These are phyloP conservation scores for Limnephilus marmoratus DNA, from an alignment of 2,888 invertebrate species.

Conservation along the genomic window DNA sequence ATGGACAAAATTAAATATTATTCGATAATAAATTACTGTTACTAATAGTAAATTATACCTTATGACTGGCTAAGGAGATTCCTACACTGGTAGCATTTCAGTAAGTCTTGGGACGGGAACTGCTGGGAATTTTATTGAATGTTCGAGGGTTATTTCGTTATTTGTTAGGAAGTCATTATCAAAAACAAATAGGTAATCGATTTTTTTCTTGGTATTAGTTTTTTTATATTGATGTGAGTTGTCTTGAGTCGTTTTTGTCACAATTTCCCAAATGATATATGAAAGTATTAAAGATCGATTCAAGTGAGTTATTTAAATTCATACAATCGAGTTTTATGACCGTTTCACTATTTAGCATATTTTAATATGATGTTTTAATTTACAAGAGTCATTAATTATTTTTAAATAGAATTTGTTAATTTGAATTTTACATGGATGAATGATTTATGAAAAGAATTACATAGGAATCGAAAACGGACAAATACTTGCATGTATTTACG, in stretches of 20 bases:
- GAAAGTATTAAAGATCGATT: neutral
- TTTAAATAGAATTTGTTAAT: neutral
- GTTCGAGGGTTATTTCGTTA: constrained; percentile 2
- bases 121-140: constrained; percentile 11
- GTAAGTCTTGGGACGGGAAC: constrained; percentile 35
- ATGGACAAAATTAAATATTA: constrained; percentile 64
- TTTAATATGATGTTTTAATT: neutral
- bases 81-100: constrained; percentile 18
- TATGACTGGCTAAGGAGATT: constrained; percentile 25
- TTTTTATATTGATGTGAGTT: neutral
- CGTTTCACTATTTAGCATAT: constrained; percentile 1
- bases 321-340: neutral
- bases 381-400: neutral
- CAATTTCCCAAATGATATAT: neutral
- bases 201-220: too few species aligned
- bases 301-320: neutral
- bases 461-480: neutral
- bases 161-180: constrained; percentile 24
- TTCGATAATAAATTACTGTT: constrained; percentile 61
- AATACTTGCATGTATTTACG: neutral
- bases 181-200: neutral
- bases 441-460: neutral
- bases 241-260: neutral
- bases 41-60: constrained; percentile 54
- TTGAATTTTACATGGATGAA: neutral